Base-by-base conservation (phyloP, 2,797 vertebrate genomes). In the Phataginus tricuspis region DNA sequence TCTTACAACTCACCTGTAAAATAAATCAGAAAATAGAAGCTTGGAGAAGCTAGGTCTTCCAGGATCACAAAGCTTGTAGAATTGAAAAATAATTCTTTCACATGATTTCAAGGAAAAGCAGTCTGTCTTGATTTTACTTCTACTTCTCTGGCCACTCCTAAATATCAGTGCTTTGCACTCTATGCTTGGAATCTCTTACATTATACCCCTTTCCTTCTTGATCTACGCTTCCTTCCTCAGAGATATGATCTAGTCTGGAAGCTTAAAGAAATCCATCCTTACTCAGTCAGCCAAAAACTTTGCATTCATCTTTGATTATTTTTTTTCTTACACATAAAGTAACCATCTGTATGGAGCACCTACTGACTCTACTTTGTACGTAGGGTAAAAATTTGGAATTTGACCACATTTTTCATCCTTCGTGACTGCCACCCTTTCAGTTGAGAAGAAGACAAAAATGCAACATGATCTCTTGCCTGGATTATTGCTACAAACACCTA, bases 1-100 rank as follows among this genome's bases (percentile, higher is more conserved):
- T 79, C 72, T 94, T 88, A 75, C 14, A 96, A 89, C 68, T 96
- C 55, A 96, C 88, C 94, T 96, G 63, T 94, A 95, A 92, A 92
- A 71, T 90, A 94, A 95, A 84, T 85, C 34, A 96, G 95, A 77
- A 97, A 94, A 86, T 74, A 90, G 63, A 90, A 92, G 64, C 59
- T 91, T 74, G 90, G 74, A 86, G 82, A 88, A 83, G 80, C 78
- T 88, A 85, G 91, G 42, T 80, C 71, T 92, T 94, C 12, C 34
- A 77, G 57, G 57, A 77, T 86, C 45, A 42, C 34, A 85, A 4
- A 45, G 37, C 31, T 42, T 79, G 5, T 61, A 57, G 80, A n/a
- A 45, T 45, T 45, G 45, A 63, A 78, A 83, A 84, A 66, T 29
- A 78, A 29, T 42, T 72, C 9, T 16, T 90, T 75, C 15, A 34